phyloP scores from a whole-genome alignment of 2,797 vertebrate species.

The Loris lydekkerianus region DNA sequence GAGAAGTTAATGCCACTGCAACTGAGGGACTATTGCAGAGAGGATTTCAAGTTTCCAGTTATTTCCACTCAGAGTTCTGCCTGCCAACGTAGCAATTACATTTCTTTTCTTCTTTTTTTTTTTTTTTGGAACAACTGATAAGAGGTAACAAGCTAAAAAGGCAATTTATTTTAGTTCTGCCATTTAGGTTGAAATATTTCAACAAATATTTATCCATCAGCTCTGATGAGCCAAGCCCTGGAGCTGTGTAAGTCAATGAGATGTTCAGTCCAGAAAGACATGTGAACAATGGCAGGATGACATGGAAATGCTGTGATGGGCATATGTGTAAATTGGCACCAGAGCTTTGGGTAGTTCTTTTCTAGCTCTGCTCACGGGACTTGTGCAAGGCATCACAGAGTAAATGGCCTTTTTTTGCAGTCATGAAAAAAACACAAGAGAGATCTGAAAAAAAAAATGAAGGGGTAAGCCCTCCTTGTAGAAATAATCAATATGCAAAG shows the following conservation, averaged over 20 bases:
- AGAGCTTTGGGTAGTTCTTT: neutral
- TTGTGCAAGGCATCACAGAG: neutral
- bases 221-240: neutral
- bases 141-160: neutral
- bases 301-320: neutral
- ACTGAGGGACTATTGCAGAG: neutral
- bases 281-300: neutral
- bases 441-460: neutral
- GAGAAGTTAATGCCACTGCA: neutral
- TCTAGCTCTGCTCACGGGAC: neutral
- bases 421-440: neutral
- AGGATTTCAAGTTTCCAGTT: neutral
- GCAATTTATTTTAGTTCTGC: neutral
- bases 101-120: neutral
- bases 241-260: neutral
- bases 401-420: neutral
- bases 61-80: neutral
- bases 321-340: neutral
- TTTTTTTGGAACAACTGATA: neutral
- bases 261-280: neutral
- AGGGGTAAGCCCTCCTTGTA: neutral
- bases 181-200: neutral
- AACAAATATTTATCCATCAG: neutral
- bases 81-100: neutral
- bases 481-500: neutral